phyloP scores from a whole-genome alignment of 1,140 invertebrate genomes.

The Capitella teleta region DNA sequence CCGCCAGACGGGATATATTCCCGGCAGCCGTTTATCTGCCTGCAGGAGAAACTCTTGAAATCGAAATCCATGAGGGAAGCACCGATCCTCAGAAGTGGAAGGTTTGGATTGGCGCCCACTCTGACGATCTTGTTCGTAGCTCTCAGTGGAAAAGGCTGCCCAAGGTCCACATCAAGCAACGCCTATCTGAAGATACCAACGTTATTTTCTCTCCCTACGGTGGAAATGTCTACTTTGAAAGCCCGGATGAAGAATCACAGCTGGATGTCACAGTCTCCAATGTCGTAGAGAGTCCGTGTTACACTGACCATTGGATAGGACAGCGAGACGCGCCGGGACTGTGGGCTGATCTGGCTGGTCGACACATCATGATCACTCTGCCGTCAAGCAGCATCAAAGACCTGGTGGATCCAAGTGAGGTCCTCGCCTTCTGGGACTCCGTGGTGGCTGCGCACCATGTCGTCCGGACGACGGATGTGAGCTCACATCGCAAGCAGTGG shows the following conservation, averaged over 20 bases:
- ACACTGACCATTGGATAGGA: conserved; percentile 7
- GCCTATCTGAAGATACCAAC: no score
- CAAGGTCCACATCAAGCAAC: no score
- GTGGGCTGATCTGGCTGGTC: conserved; percentile 20
- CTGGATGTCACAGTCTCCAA: conserved; percentile 1
- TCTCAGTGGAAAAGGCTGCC: neutral
- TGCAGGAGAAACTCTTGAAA: no score
- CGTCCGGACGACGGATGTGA: conserved; percentile 14
- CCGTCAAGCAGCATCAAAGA: conserved; percentile 14
- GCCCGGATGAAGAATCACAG: conserved; percentile 1
- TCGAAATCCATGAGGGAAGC: no score
- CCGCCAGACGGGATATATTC: no score
- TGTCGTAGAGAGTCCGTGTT: conserved; percentile 5
- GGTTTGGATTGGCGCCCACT: neutral
- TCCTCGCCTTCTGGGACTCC: conserved; percentile 16
- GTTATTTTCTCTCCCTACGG: conserved; percentile 11
- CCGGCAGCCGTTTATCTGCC: no score
- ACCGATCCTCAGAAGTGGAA: no score
- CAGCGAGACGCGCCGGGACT: conserved; percentile 13
- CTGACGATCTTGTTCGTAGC: neutral
- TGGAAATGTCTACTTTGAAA: conserved; percentile 7
- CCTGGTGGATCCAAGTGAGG: conserved; percentile 11
- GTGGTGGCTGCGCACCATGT: conserved; percentile 14
- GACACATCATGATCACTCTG: conserved; percentile 16
- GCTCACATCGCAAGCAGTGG: conserved; percentile 11